A percentile compares a stretch with the other conserved stretches of the same genome.
Conservation (phyloP, 2,797 vertebrate species). For the Gobio occitaniae region DNA sequence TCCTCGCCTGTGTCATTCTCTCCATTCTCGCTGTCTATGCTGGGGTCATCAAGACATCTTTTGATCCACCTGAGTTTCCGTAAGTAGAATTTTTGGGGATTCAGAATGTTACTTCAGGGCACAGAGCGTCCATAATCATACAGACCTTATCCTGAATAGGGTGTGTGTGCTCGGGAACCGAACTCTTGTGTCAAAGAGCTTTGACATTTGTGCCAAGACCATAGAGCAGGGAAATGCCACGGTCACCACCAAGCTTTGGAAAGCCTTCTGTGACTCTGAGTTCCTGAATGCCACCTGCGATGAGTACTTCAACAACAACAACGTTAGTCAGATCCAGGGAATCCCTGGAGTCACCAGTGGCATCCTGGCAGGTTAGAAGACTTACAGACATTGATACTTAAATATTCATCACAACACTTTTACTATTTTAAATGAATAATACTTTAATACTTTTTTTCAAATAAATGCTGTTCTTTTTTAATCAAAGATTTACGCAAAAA, state of each 20-base stretch:
- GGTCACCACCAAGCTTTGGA: constrained; percentile 92
- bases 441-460: not conserved
- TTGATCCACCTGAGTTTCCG: constrained; percentile 95
- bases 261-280: constrained; percentile 92
- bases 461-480: not conserved
- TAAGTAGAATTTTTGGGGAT: constrained; percentile 68
- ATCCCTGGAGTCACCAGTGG: constrained; percentile 94
- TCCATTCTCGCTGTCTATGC: constrained; percentile 96
- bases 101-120: not conserved
- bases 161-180: constrained; percentile 96
- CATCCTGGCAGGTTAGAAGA: constrained; percentile 87
- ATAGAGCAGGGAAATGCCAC: constrained; percentile 91
- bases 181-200: constrained; percentile 87
- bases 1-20: constrained; percentile 96
- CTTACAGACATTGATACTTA: not conserved
- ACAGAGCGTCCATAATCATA: not conserved
- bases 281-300: constrained; percentile 95
- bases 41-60: constrained; percentile 93
- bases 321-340: constrained; percentile 91
- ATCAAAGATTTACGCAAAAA: not conserved
- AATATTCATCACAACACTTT: not conserved
- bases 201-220: constrained; percentile 92
- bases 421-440: not conserved
- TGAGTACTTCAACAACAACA: constrained; percentile 91
- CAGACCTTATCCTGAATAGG: constrained; percentile 69